These are phyloP conservation scores for Thumatha senex DNA, from an alignment of 2,888 invertebrate species.

Conservation along the genomic window DNA sequence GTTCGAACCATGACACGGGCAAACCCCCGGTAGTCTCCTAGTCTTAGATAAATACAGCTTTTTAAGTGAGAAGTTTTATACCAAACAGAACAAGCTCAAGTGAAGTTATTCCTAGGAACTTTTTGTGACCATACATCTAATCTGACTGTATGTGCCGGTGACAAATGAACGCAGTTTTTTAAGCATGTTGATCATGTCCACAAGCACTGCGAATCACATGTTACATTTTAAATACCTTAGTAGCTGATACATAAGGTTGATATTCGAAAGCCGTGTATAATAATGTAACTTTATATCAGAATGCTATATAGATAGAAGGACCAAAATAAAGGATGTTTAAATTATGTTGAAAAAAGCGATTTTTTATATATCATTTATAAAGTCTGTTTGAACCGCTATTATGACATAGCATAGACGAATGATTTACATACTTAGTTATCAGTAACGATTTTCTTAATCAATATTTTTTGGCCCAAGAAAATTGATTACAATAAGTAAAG, in stretches of 20 bases:
- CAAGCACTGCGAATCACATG: constrained; percentile 16
- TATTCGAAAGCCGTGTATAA: constrained; percentile 13
- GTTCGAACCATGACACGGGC: too few species aligned
- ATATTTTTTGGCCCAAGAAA: too few species aligned
- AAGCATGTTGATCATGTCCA: constrained; percentile 68
- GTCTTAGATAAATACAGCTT: too few species aligned
- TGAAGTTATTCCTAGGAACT: constrained; percentile 8
- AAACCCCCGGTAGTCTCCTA: too few species aligned
- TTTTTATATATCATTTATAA: too few species aligned
- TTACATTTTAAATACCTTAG: constrained; percentile 33
- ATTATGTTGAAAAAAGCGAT: constrained; percentile 54
- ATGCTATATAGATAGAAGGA: constrained; percentile 55
- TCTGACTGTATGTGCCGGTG: constrained; percentile 79
- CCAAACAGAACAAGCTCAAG: neutral
- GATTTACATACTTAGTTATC: too few species aligned
- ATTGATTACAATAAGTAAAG: too few species aligned
- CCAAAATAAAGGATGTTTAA: constrained; percentile 70
- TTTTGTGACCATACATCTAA: constrained; percentile 53
- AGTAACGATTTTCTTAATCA: too few species aligned
- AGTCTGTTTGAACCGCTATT: too few species aligned
- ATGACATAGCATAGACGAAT: too few species aligned
- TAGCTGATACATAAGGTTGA: constrained; percentile 28
- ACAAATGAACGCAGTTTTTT: constrained; percentile 81
- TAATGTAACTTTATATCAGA: constrained; percentile 23
- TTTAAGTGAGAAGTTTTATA: neutral